Evolutionary conservation across 2,113 vertebrate genomes (phyloP).

Genomic region (Aleadryas rufinucha): DNA sequence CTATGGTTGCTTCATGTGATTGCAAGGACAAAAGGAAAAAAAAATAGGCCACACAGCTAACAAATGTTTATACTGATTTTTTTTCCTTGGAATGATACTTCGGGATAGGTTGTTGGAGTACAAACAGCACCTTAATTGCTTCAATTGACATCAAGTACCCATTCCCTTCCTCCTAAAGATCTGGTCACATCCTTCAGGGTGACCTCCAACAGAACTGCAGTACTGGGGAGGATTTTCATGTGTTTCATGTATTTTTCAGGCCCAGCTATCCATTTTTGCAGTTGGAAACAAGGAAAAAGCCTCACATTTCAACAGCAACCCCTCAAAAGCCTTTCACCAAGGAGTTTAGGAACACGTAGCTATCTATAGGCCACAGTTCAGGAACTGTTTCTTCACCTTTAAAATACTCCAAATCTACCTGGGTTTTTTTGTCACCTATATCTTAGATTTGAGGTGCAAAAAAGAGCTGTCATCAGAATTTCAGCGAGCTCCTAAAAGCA

Average conservation of each 20-base stretch:
- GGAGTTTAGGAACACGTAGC: background rate
- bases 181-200: background rate
- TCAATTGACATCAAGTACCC: background rate
- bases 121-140: background rate
- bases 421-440: background rate
- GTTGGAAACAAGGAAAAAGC: background rate
- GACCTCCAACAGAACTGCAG: background rate
- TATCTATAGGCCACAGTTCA: background rate
- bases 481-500: background rate
- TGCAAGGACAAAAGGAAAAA: background rate
- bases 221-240: background rate
- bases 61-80: background rate
- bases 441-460: background rate
- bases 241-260: background rate
- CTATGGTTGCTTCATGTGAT: background rate
- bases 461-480: background rate
- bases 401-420: background rate
- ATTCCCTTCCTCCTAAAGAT: background rate
- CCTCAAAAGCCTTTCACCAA: background rate
- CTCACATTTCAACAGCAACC: background rate
- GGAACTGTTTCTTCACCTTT: background rate
- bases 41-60: background rate
- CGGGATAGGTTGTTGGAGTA: background rate
- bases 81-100: background rate
- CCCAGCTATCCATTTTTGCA: background rate